A percentile compares a stretch with the other conserved stretches of the same genome.
Evolutionary conservation across 2,888 invertebrate genomes (phyloP).

Genomic region (Synanthedon andrenaeformis): DNA sequence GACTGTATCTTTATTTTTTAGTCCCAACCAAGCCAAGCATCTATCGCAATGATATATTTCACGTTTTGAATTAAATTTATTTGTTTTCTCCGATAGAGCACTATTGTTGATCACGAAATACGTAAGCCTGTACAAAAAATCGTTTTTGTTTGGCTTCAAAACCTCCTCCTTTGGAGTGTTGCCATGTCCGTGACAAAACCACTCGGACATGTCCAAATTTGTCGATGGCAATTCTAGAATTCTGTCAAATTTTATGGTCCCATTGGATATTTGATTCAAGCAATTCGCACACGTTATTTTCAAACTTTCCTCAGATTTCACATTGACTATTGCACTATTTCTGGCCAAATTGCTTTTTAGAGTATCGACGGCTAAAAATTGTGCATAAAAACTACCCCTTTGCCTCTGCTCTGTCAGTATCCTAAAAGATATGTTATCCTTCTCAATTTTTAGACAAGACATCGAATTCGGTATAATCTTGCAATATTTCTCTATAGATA

Average conservation of each 20-base stretch:
- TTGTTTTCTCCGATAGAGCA: slow-evolving; percentile 45
- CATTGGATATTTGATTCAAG: slow-evolving; percentile 55
- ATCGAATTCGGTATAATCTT: slow-evolving; percentile 61
- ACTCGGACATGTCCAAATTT: slow-evolving; percentile 72
- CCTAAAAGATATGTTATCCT: slow-evolving; percentile 56
- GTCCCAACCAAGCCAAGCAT: slow-evolving; percentile 71
- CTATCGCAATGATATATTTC: slow-evolving; percentile 66
- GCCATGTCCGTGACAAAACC: slow-evolving; percentile 73
- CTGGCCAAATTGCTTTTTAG: slow-evolving; percentile 20
- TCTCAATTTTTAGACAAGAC: slow-evolving; percentile 61
- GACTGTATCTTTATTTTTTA: slow-evolving; percentile 48
- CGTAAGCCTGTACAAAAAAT: slow-evolving; percentile 71
- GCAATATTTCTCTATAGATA: slow-evolving; percentile 52
- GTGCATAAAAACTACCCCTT: slow-evolving; percentile 60
- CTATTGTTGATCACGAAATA: slow-evolving; percentile 62
- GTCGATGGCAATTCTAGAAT: slow-evolving; percentile 73
- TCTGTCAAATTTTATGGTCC: slow-evolving; percentile 61
- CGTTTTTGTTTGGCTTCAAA: slow-evolving; percentile 58
- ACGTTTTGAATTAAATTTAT: slow-evolving; percentile 52
- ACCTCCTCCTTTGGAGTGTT: slow-evolving; percentile 16
- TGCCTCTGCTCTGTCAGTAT: slow-evolving; percentile 56
- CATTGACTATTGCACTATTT: slow-evolving; percentile 33
- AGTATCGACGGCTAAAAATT: slow-evolving; percentile 31
- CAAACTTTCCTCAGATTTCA: slow-evolving; percentile 30
- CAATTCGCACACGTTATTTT: slow-evolving; percentile 52